Base-by-base conservation (phyloP, 2,888 invertebrate species). In the Drosophila parthenogenetica region DNA sequence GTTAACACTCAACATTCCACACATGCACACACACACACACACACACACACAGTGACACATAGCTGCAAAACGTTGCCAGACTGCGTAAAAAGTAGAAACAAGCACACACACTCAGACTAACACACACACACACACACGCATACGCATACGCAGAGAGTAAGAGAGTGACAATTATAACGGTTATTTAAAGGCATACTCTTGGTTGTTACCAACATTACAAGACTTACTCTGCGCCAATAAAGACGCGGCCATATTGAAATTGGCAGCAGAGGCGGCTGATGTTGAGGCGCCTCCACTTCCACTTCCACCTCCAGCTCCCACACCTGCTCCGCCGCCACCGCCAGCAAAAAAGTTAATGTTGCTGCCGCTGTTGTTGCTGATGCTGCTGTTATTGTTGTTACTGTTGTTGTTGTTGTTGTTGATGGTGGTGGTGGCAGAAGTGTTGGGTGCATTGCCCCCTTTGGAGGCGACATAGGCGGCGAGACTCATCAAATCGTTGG, bases 151-250 rank as follows among this genome's bases (percentile, higher is more conserved):
- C 10, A 61, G 4, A 25, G 8, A 8, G 3, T 13, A 22, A 5
- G 22, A 7, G 16, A 17, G 22, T 5, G 14, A 14, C 17, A 35
- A 35, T 25, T 29, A 32, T 39, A 51, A 35, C 11, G 16, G 4
- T 59, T 55, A 48, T 35, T 58, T 14, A 35, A 49, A 51, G 16
- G 19, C 42, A 54, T 68, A 55, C 73, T 89, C 87, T 83, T 83
- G 81, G 85, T 85, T 90, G 91, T 91, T 90, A 90, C 90, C 90
- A 91, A 92, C 91, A 91, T 91, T 90, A 91, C 86, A 90, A 82
- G 91, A 95, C 96, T 96, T 95, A 96, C 96, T 96, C 94, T 96
- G 96, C 93, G 96, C 96, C 93, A 97, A 94, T 92, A 96, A 94
- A 91, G 96, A 95, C 92, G 96, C 95, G 90, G 96, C 95, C 94